Conservation (phyloP, 2,888 invertebrate genomes). For the Bruchidius siliquastri region DNA sequence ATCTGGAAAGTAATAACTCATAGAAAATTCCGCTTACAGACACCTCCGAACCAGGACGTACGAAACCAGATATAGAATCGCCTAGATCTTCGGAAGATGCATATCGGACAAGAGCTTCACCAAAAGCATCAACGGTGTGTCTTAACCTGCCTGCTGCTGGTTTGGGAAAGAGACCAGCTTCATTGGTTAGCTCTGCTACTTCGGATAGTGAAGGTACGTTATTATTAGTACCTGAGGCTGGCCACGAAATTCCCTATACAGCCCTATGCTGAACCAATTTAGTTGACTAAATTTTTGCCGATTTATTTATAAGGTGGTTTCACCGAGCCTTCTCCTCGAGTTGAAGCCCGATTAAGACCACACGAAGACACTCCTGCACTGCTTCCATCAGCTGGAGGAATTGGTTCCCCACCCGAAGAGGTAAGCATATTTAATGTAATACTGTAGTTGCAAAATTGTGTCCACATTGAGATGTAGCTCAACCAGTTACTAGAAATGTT, state of each 20-base stretch:
- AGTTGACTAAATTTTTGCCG: not conserved
- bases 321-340: conserved; percentile 67
- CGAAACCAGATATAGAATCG: not conserved
- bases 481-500: no score
- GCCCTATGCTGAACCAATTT: no score
- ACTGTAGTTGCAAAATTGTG: no score
- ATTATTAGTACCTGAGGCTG: conserved; percentile 51
- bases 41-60: not conserved
- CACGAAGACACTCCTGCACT: conserved; percentile 39
- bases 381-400: conserved; percentile 18
- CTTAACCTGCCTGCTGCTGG: conserved; percentile 62
- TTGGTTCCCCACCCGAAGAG: not conserved
- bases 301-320: conserved; percentile 50
- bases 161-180: conserved; percentile 59
- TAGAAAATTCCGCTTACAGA: not conserved
- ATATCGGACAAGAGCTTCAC: conserved; percentile 56
- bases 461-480: no score
- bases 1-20: not conserved
- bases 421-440: not conserved
- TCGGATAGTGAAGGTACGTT: conserved; percentile 8
- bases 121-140: conserved; percentile 46
- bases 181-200: conserved; percentile 59
- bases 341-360: conserved; percentile 53
- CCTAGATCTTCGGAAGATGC: conserved; percentile 22
- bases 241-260: no score